A percentile compares a stretch with the other conserved stretches of the same genome.
Conservation (phyloP, 2,888 invertebrate species). For the Merodon equestris region DNA sequence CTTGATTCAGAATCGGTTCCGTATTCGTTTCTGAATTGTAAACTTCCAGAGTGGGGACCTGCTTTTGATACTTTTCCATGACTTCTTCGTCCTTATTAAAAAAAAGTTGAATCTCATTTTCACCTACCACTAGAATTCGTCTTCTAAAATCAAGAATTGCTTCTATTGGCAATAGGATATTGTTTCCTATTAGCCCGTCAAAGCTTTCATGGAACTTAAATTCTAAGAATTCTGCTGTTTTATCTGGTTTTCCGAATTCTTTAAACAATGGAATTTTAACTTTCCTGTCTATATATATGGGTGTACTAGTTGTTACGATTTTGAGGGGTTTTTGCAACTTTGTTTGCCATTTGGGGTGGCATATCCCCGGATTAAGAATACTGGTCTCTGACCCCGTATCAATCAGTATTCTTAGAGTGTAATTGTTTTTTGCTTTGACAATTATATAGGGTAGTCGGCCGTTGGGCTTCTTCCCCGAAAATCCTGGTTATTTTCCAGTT, state of each 20-base stretch:
- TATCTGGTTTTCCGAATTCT: constrained; percentile 33
- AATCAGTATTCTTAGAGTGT: constrained; percentile 29
- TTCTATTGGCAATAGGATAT: constrained; percentile 16
- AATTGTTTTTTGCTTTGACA: constrained; percentile 34
- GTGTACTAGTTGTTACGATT: constrained; percentile 26
- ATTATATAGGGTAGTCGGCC: constrained; percentile 44
- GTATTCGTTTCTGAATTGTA: constrained; percentile 18
- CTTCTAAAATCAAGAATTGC: constrained; percentile 22
- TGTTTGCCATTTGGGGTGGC: constrained; percentile 39
- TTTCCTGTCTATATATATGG: constrained; percentile 15
- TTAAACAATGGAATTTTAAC: constrained; percentile 43
- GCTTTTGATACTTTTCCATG: background rate
- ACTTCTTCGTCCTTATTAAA: constrained; percentile 1
- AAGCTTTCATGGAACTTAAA: constrained; percentile 35
- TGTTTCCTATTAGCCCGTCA: constrained; percentile 49
- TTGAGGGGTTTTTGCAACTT: too few species aligned
- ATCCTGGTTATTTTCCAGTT: too few species aligned
- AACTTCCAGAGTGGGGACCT: constrained; percentile 5
- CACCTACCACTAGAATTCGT: too few species aligned
- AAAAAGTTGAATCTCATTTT: background rate
- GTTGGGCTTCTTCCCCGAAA: background rate
- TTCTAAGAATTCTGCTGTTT: constrained; percentile 46
- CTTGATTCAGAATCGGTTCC: background rate
- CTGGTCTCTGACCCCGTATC: constrained; percentile 49
- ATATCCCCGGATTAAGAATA: constrained; percentile 33